These are phyloP conservation scores for Garra rufa DNA, from an alignment of 2,113 vertebrate genomes.

Conservation along the genomic window DNA sequence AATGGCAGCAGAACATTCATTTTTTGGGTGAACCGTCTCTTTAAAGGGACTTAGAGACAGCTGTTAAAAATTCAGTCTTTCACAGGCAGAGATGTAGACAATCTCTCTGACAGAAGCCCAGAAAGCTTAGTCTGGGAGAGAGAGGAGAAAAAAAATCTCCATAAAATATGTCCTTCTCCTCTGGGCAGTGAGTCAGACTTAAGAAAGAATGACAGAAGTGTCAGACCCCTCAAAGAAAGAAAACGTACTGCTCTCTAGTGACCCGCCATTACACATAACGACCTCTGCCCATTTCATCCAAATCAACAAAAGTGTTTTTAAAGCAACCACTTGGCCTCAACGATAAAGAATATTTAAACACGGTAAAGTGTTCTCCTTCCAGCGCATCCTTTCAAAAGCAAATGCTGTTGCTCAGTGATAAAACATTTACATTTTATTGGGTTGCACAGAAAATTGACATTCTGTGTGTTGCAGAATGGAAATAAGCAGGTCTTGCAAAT, in stretches of 20 bases:
- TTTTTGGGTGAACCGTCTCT: not conserved
- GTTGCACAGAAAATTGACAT: not conserved
- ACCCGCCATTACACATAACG: conserved; percentile 36
- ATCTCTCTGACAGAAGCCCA: conserved; percentile 11
- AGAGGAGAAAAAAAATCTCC: conserved; percentile 6
- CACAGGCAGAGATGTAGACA: conserved; percentile 21
- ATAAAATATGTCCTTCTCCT: conserved; percentile 30
- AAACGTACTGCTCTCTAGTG: conserved; percentile 31
- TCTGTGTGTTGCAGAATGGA: not conserved
- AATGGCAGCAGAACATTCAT: not conserved
- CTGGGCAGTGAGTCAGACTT: not conserved
- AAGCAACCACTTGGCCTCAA: conserved; percentile 15
- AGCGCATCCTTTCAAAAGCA: not conserved
- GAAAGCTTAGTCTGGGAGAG: conserved; percentile 15
- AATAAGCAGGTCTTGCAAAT: not conserved
- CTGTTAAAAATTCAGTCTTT: not conserved
- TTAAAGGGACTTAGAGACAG: not conserved
- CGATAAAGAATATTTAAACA: conserved; percentile 5
- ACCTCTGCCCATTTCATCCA: conserved; percentile 36
- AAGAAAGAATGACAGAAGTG: conserved; percentile 27
- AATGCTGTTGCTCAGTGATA: not conserved
- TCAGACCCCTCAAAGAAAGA: conserved; percentile 5
- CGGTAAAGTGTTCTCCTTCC: not conserved
- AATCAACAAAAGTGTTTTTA: conserved; percentile 3
- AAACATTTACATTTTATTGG: conserved; percentile 8